Evolutionary conservation across 2,797 vertebrate genomes (phyloP), one percentile per base, ranked within the genome.

Genomic region (Sebastes goodei): DNA sequence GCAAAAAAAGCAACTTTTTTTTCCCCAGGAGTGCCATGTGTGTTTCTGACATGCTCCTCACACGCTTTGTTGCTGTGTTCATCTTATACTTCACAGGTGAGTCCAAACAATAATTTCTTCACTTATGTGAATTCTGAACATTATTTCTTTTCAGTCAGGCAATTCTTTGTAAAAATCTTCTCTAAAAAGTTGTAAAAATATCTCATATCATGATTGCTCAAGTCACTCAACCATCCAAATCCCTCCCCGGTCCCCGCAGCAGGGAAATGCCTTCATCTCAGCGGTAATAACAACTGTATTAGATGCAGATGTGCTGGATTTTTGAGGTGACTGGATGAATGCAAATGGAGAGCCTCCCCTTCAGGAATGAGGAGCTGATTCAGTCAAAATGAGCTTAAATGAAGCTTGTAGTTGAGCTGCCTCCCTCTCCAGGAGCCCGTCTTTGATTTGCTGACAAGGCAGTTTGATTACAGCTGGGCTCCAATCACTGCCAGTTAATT

Each of bases 261-360:
- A 33, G 33, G 73, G 67, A 90, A 90, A 91, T 78, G 53, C 64
- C 68, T 86, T 74, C 64, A 81, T 74, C 57, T 81, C 65, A 35
- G 38, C 71, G 76, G 6, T 32, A 86, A 78, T 35, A 80, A 20
- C 65, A 67, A 5, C 69, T 66, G 59, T 85, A 95, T 94, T 75
- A 86, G 70, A 93, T 76, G 68, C 93, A 94, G 89, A 91, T 95
- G 94, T 92, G 83, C 56, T 78, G 76, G 67, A 69, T 74, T 35
- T 79, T 74, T 60, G 73, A 74, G 75, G 84, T 4, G 20, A 75
- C 33, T 55, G 21, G 25, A 55, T 67, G 59, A 70, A 83, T 84
- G 38, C 59, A 77, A 75, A 83, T 27, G 56, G 38, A 56, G 38
- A 78, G 49, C 20, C 35, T 83, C 70, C 42, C 27, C 27, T 49